phyloP scores from a whole-genome alignment of 2,113 vertebrate species.

The Uria aalge region DNA sequence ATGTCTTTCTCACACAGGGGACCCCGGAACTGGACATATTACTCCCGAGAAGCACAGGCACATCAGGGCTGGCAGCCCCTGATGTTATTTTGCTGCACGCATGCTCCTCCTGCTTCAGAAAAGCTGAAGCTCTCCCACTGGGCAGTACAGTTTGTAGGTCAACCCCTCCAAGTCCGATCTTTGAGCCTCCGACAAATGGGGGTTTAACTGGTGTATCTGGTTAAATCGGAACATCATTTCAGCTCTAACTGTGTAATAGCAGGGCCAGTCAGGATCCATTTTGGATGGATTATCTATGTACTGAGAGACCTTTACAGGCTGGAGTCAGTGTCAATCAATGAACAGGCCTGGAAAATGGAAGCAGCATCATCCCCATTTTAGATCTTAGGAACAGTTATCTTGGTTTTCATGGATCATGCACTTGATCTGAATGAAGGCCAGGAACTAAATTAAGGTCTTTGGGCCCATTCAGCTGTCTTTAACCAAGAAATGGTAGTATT shows the following conservation, averaged over 20 bases:
- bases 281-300: neutral
- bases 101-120: neutral
- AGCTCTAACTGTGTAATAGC: neutral
- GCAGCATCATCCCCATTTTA: neutral
- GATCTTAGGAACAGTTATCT: neutral
- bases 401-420: neutral
- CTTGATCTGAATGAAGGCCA: neutral
- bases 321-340: neutral
- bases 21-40: neutral
- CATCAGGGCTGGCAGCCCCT: neutral
- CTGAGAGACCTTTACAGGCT: neutral
- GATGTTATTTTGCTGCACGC: rapidly evolving
- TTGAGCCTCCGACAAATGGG: neutral
- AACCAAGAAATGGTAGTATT: neutral
- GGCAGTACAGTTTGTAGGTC: neutral
- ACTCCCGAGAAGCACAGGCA: neutral
- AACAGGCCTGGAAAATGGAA: neutral
- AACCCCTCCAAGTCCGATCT: neutral
- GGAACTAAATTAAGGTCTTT: neutral
- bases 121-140: neutral
- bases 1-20: neutral
- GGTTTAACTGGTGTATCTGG: neutral
- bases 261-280: neutral
- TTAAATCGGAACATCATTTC: neutral
- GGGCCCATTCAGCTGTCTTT: neutral